Conservation (phyloP, 2,113 vertebrate genomes). For the Gulo gulo region DNA sequence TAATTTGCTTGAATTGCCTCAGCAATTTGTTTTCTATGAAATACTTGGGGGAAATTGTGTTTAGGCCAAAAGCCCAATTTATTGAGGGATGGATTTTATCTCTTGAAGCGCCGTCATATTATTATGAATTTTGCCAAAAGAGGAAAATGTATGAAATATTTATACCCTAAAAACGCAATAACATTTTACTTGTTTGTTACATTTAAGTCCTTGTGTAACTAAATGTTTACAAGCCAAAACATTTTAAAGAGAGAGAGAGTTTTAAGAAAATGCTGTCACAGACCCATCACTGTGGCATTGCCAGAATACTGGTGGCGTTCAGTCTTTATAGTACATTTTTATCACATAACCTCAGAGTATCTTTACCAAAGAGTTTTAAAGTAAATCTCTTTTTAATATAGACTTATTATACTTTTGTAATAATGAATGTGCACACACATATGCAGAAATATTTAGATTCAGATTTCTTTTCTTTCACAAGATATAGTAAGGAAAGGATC, state of each 20-base stretch:
- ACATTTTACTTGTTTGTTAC: constrained; percentile 51
- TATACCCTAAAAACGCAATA: constrained; percentile 53
- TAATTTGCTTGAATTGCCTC: neutral
- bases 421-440: constrained; percentile 74
- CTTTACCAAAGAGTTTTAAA: constrained; percentile 83
- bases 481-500: constrained; percentile 69
- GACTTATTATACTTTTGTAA: constrained; percentile 71
- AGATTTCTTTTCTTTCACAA: constrained; percentile 69
- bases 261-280: constrained; percentile 58
- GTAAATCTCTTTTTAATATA: constrained; percentile 73
- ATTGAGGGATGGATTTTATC: constrained; percentile 34
- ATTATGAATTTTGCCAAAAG: constrained; percentile 52
- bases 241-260: neutral
- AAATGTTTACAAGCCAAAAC: constrained; percentile 66
- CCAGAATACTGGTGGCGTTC: constrained; percentile 69
- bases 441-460: constrained; percentile 72
- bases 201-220: constrained; percentile 43
- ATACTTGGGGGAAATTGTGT: neutral
- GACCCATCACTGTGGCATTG: constrained; percentile 50
- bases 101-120: constrained; percentile 1
- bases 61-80: constrained; percentile 25
- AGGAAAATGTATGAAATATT: constrained; percentile 55
- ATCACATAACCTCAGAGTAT: constrained; percentile 72
- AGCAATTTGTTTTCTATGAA: constrained; percentile 28
- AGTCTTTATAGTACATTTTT: constrained; percentile 71